Base-by-base conservation (phyloP, 2,113 vertebrate genomes). In the Lepus americanus region DNA sequence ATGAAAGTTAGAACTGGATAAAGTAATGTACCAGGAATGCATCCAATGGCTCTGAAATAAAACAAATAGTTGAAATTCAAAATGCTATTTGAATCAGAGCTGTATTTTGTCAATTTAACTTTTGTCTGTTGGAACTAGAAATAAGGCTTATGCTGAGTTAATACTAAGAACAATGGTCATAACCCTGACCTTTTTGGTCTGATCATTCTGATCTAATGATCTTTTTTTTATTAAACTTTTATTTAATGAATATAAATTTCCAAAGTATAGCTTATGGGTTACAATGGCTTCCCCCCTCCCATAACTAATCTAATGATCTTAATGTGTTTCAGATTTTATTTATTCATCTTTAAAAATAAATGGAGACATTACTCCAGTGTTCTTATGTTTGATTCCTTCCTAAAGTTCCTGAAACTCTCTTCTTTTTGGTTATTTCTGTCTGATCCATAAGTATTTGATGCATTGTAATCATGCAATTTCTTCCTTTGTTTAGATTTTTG, bases 1-100 rank as follows among this genome's bases (percentile, higher is more conserved):
- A 99, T 89, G 98, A 99, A 99, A 94, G 99, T 99, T 97, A 99
- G 93, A 29, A 99, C 74, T 3, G 99, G 99, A 97, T 99, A 99
- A 97, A 99, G 97, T 94, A 99, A 98, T 0, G 99, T 98, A 36
- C 98, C 99, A 98, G 99, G 99, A 96, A 99, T 98, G 95, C 98
- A 99, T 92, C 99, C 98, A 94, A 99, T 99, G 95, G 99, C 99
- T 98, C 99, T 99, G 22, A 89, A 97, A 97, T 92, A 90, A 97
- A 98, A 96, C 81, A 93, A 96, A 23, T 49, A 20, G 73, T 84
- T 51, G 44, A 95, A 94, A 93, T 90, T 77, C 74, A 31, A 44
- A 94, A 82, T 63, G n/a, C 81, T n/a, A 36, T 67, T 64, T 67
- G 39, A 73, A 31, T 59, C n/a, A 83, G 51, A 64, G 16, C n/a